phyloP scores from a whole-genome alignment of 2,113 vertebrate species.

The Cynoglossus semilaevis region DNA sequence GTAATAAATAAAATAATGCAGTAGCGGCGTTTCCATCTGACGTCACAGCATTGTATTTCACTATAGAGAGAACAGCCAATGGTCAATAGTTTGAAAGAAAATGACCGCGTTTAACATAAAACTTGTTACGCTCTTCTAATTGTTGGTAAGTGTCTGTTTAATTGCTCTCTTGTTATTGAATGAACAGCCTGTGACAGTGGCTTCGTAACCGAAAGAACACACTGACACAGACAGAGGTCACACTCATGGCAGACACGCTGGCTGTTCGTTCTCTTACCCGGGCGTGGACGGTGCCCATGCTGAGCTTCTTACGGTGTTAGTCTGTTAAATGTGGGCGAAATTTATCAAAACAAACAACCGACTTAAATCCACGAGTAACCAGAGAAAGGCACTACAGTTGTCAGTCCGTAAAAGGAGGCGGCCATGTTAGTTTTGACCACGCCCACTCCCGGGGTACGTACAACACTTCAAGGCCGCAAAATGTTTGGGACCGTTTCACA shows the following conservation, averaged over 20 bases:
- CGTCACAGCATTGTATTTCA: too few species aligned
- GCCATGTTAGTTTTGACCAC: conserved; percentile 74
- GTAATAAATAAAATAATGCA: too few species aligned
- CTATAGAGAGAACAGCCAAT: too few species aligned
- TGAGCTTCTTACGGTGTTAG: conserved; percentile 34
- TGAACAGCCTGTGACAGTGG: neutral
- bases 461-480: conserved; percentile 28
- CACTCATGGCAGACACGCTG: neutral
- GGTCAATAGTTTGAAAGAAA: too few species aligned
- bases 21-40: too few species aligned
- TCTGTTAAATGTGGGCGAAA: conserved; percentile 1
- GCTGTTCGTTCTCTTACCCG: conserved; percentile 77
- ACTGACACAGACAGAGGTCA: conserved; percentile 66
- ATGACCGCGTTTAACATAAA: too few species aligned
- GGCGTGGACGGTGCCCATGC: conserved; percentile 91
- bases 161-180: too few species aligned
- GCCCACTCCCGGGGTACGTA: conserved; percentile 43
- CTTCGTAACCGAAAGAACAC: neutral
- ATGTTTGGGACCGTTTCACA: neutral
- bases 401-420: conserved; percentile 38
- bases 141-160: too few species aligned
- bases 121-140: too few species aligned
- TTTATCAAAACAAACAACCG: neutral
- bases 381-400: conserved; percentile 19
- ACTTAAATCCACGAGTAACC: conserved; percentile 36